These are phyloP conservation scores for Cottus gobio DNA, from an alignment of 2,113 vertebrate genomes.

Conservation along the genomic window DNA sequence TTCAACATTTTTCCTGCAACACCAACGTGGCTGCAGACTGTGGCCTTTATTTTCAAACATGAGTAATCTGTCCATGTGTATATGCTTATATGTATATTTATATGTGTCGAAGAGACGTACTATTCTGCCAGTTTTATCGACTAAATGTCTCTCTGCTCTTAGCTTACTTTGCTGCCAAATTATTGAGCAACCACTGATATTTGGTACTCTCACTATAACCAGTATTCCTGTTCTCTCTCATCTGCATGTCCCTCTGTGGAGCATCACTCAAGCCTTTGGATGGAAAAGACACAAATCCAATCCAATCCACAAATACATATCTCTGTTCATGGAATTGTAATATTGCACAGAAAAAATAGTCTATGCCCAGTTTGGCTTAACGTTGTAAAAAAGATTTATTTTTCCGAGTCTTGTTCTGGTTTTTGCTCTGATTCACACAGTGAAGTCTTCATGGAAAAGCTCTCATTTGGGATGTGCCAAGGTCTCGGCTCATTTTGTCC, in stretches of 20 bases:
- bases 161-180: slow-evolving; percentile 69
- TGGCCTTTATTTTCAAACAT: neutral
- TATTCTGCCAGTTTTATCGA: slow-evolving; percentile 57
- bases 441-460: slow-evolving; percentile 49
- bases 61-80: neutral
- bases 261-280: neutral
- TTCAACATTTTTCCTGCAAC: neutral
- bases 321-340: slow-evolving; percentile 14
- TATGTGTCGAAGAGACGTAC: neutral
- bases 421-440: slow-evolving; percentile 32
- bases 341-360: slow-evolving; percentile 22
- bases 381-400: slow-evolving; percentile 33
- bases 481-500: slow-evolving; percentile 37
- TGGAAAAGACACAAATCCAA: slow-evolving; percentile 17
- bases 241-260: neutral
- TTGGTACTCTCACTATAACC: neutral
- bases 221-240: neutral
- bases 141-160: slow-evolving; percentile 66
- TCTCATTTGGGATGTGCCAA: slow-evolving; percentile 47
- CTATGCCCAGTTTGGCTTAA: slow-evolving; percentile 23
- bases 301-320: slow-evolving; percentile 21
- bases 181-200: slow-evolving; percentile 61
- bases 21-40: neutral
- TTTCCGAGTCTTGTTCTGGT: slow-evolving; percentile 36
- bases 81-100: slow-evolving; percentile 35